A percentile compares a stretch with the other conserved stretches of the same genome.
Conservation (phyloP, 2,113 vertebrate species). For the Taurulus bubalis region DNA sequence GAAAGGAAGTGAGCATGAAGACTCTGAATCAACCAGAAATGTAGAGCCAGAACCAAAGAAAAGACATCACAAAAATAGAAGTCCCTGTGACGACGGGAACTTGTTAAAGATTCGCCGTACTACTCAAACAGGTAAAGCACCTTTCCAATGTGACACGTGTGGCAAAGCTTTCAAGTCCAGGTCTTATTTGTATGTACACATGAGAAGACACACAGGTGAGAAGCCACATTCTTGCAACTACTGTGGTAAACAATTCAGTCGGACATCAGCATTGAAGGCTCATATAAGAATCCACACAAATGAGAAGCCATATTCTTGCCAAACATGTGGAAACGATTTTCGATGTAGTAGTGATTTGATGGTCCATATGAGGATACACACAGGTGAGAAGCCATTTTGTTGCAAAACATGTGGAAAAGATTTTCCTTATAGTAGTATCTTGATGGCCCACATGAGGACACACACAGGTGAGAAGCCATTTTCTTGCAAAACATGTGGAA, state of each 20-base stretch:
- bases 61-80: neutral
- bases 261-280: no score
- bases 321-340: constrained; percentile 4
- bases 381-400: no score
- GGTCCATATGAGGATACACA: no score
- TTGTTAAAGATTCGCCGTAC: rapidly evolving
- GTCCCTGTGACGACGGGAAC: no score
- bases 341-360: neutral
- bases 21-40: neutral
- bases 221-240: neutral
- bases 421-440: no score
- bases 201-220: neutral
- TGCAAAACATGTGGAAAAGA: no score
- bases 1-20: neutral
- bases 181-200: neutral
- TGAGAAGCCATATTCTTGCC: neutral
- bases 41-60: neutral
- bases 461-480: no score
- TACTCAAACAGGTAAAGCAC: neutral
- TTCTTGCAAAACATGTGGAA: constrained; percentile 11
- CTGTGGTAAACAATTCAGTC: no score
- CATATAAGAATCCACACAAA: no score
- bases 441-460: no score
- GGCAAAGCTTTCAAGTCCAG: neutral
- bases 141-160: constrained; percentile 5